Evolutionary conservation across 2,888 invertebrate genomes (phyloP), one percentile per base, ranked within the genome.

Genomic region (Malacosoma neustria): DNA sequence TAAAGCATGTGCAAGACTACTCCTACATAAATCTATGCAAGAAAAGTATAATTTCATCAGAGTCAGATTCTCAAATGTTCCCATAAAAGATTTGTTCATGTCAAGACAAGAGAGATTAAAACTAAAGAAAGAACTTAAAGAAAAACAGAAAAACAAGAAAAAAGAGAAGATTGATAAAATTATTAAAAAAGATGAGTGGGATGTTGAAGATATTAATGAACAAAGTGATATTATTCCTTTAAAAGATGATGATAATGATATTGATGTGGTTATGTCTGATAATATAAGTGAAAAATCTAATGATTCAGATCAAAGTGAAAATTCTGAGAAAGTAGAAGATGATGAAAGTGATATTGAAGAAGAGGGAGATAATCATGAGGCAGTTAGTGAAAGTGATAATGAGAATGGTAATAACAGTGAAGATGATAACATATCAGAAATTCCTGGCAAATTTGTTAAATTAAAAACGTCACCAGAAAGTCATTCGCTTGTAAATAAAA

Each of bases 61-160:
- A 47, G 61, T 52, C 2, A 74, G 62, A 42, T 85, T 79, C 45
- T 60, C 64, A 1, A 68, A 75, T 52, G 63, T 82, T 11, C 65
- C 80, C 1, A 81, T 84, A 12, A 57, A 80, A 45, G 84, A 85
- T 35, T 54, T 85, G 5, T 63, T 84, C 2, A 80, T 85, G 82
- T 82, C 85, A 1, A 54, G 85, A 37, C 49, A 72, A 46, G 85
- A 85, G 56, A 70, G 82, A 41, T 46, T 51, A 40, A 79, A 81
- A 38, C 42, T 76, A 1, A 81, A 82, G 39, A 77, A 81, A 38
- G 82, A 86, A 51, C 73, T 64, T 11, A 70, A 54, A 48, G 73
- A 76, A 32, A 69, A 73, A 41, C 60, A 73, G 37, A 74, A 74
- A 44, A 66, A 72, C 42, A 72, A 72, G 42, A 70, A 61, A 43